Evolutionary conservation across 2,113 vertebrate genomes (phyloP).

Genomic region (Pionites leucogaster): DNA sequence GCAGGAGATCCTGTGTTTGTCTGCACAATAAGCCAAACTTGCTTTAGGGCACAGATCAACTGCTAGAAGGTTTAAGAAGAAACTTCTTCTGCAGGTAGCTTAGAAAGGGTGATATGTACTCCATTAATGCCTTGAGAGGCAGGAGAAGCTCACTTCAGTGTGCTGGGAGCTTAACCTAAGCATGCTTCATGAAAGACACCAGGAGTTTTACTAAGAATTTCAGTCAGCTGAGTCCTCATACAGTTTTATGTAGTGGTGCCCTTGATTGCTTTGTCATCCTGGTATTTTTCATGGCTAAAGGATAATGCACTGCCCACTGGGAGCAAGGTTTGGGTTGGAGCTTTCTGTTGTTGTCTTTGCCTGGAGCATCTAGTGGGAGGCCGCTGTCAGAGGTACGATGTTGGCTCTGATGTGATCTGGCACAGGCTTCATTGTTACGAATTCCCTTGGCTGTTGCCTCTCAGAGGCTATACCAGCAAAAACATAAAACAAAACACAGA

Average conservation of each 20-base stretch:
- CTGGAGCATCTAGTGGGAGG: background rate
- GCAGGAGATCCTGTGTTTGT: background rate
- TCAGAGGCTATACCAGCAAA: background rate
- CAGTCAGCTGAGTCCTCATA: background rate
- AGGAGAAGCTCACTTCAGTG: background rate
- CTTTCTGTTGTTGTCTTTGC: conserved; percentile 60
- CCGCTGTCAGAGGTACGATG: background rate
- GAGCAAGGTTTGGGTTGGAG: conserved; percentile 22
- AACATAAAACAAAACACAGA: conserved; percentile 31
- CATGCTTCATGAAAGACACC: background rate
- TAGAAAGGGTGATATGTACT: background rate
- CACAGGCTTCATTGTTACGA: background rate
- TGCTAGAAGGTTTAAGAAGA: background rate
- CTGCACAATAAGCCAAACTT: background rate
- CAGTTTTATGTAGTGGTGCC: background rate
- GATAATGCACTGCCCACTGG: background rate
- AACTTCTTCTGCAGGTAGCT: background rate
- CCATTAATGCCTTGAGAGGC: background rate
- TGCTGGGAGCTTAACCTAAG: background rate
- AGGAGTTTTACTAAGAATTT: conserved; percentile 7
- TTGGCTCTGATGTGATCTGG: conserved; percentile 55
- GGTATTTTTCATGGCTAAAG: background rate
- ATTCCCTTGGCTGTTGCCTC: conserved; percentile 31
- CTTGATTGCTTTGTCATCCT: conserved; percentile 44
- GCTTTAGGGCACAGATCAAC: background rate